Base-by-base conservation (phyloP, 2,888 invertebrate genomes). In the Drosophila mulleri region DNA sequence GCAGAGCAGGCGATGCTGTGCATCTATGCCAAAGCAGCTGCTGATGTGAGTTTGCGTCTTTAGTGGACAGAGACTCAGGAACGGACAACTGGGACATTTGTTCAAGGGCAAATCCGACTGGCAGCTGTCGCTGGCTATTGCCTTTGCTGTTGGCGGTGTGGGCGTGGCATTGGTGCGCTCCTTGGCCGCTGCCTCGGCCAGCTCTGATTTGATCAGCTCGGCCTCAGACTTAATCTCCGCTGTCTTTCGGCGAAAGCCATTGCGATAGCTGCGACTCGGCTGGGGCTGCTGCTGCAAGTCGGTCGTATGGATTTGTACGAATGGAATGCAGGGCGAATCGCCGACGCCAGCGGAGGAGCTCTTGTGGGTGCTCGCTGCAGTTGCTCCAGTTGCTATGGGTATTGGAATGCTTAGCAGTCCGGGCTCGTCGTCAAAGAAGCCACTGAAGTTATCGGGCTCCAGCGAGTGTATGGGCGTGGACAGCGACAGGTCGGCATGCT, bases 1-100 rank as follows among this genome's bases (percentile, higher is more conserved):
- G 83, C 96, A 96, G 75, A 93, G 93, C 9, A 95, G 93, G 70
- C 94, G 94, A 1, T 56, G 71, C 32, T 77, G 80, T 16, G 62
- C 94, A 93, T 77, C 58, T 6, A 50, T 37, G 11, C 74, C 77
- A 9, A 72, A 87, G 58, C 83, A 76, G 60, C 62, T 68, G 32
- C 63, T 64, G 47, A 82, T 56, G 58, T 88, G 86, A 5, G 67
- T 68, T 41, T 59, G 90, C 16, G 39, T 74, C 71, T 74, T 74
- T 6, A 72, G 72, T 32, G 87, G 83, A 3, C 84, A 83, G 3
- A 93, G 78, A 35, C 85, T 91, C 1, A 93, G 76, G 64, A 89
- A 93, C 3, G 91, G 83, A 56, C 93, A 93, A 50, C 83, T 83
- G 6, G 84, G 78, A 63, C 93, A 93, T 59, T 91, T 92, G 47